A percentile compares a stretch with the other conserved stretches of the same genome.
Conservation (phyloP, 2,797 vertebrate genomes). For the Gallirallus australis region DNA sequence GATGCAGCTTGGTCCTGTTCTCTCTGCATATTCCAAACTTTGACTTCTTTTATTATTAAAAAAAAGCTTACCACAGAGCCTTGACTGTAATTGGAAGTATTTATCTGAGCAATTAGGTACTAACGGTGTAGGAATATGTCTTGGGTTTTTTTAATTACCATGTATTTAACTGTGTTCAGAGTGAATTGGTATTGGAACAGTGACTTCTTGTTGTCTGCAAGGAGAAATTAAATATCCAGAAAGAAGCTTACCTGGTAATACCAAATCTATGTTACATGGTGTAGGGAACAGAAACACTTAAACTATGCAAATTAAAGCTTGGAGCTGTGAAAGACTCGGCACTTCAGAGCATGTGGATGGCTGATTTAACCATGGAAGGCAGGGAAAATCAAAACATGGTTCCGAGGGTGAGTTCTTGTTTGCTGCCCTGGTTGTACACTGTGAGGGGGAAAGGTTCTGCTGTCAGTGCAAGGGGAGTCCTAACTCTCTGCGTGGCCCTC, state of each 20-base stretch:
- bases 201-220: not conserved
- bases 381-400: not conserved
- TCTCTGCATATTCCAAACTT: not conserved
- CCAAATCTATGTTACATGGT: constrained; percentile 3
- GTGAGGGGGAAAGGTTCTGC: fast-evolving
- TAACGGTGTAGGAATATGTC: not conserved
- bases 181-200: not conserved
- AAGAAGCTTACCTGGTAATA: constrained; percentile 15
- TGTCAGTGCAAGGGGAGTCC: not conserved
- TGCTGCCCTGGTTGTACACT: not conserved
- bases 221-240: constrained; percentile 46
- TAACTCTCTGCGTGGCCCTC: not conserved
- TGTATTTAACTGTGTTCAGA: not conserved
- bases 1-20: not conserved
- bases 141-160: not conserved
- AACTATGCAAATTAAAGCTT: constrained; percentile 77
- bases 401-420: not conserved
- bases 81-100: not conserved
- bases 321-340: constrained; percentile 46
- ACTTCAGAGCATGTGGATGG: not conserved
- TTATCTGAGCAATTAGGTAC: not conserved
- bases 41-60: not conserved
- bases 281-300: constrained; percentile 56
- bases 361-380: not conserved
- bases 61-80: not conserved